phyloP scores from a whole-genome alignment of 2,113 vertebrate genomes.

The Cephalopholis sonnerati region DNA sequence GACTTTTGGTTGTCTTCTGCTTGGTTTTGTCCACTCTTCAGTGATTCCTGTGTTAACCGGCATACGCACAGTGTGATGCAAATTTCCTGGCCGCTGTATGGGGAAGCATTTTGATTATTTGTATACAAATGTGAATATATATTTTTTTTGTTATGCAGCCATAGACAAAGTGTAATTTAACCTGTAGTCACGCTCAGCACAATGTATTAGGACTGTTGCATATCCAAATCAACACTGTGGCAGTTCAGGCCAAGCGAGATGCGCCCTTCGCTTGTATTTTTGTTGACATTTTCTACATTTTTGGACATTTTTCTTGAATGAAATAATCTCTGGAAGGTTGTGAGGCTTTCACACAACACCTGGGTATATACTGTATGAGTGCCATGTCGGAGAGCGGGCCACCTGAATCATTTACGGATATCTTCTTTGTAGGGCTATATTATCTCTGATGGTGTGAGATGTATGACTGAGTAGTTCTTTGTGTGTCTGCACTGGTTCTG shows the following conservation, averaged over 20 bases:
- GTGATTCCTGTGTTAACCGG: not conserved
- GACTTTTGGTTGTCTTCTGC: conserved; percentile 30
- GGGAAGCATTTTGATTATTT: conserved; percentile 45
- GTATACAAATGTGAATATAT: conserved; percentile 44
- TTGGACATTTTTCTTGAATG: conserved; percentile 46
- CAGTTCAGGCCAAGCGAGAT: conserved; percentile 60
- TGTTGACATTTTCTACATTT: conserved; percentile 24
- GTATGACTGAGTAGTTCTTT: conserved; percentile 66
- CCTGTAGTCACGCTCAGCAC: conserved; percentile 45
- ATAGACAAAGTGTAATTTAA: conserved; percentile 24
- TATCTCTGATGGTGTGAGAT: conserved; percentile 55
- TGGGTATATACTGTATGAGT: conserved; percentile 34
- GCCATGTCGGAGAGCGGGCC: conserved; percentile 50
- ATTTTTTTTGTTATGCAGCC: conserved; percentile 29
- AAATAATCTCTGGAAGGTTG: conserved; percentile 34
- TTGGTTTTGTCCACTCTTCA: conserved; percentile 23
- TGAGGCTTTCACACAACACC: conserved; percentile 20
- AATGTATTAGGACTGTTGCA: conserved; percentile 46
- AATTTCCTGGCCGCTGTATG: conserved; percentile 9
- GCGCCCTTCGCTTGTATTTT: conserved; percentile 48
- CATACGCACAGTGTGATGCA: conserved; percentile 23
- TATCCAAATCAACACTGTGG: conserved; percentile 68
- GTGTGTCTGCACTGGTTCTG: conserved; percentile 72
- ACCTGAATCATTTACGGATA: conserved; percentile 54
- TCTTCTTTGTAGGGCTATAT: conserved; percentile 73